Evolutionary conservation across 2,797 vertebrate species (phyloP), one percentile per base, ranked within the genome.

Genomic region (Diplodus puntazzo): DNA sequence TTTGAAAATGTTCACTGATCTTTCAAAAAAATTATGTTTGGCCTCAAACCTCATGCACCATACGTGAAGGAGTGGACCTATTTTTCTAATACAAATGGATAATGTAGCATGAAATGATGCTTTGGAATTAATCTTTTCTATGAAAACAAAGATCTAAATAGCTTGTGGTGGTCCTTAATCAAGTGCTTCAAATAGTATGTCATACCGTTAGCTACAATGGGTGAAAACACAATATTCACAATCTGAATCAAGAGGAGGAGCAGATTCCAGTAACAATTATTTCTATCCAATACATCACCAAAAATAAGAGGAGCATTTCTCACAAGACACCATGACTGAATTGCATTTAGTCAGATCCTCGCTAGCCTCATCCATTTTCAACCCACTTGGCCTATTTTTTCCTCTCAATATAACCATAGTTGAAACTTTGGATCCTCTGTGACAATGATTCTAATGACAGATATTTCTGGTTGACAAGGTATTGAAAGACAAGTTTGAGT

Each of bases 301-400:
- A 82, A 82, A 59, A 77, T 73, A 42, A 81, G 54, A n/a, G 53
- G 21, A 54, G 52, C 8, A 63, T 83, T 81, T 78, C 46, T 14
- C 17, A 83, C 42, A 61, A 75, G 72, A 50, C 87, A 77, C 75
- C 81, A 80, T 16, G 73, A 80, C 81, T 82, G 69, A 50, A 86
- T 84, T 3, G 79, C 75, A 82, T 85, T 86, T 1, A 88, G 14
- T 10, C 84, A 88, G 72, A 30, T 82, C 57, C 1, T 87, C 83
- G 49, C 59, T 73, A 42, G 1, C 42, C 1, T 81, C 71, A 82
- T 83, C 58, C 59, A 85, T 43, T 74, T 79, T 80, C 8, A 69
- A 34, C 13, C 50, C 48, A n/a, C 52, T 58, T 69, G 49, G 79
- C 8, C 55, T 54, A 8, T 75, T 85, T 70, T 34, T 54, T 73